phyloP scores from a whole-genome alignment of 2,113 vertebrate genomes.

The Alligator sinensis region DNA sequence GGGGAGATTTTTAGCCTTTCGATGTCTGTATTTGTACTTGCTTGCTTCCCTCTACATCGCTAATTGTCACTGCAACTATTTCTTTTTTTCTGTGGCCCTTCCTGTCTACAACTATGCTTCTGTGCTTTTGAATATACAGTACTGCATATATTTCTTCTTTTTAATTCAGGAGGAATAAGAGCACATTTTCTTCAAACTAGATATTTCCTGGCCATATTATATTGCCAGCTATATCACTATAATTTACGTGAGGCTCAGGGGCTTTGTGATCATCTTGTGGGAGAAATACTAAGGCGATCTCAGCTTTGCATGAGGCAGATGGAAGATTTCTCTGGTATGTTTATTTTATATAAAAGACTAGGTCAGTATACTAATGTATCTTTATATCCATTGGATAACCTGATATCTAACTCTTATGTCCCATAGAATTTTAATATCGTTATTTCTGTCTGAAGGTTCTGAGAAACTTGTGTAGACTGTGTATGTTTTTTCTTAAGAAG shows the following conservation, averaged over 20 bases:
- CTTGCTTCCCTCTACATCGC: not conserved
- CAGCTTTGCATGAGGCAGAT: constrained; percentile 53
- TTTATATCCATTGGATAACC: not conserved
- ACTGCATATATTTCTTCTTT: not conserved
- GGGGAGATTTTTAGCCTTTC: not conserved
- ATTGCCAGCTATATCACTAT: constrained; percentile 89
- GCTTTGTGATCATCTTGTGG: constrained; percentile 90
- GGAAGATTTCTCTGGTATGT: constrained; percentile 74
- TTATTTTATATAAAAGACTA: not conserved
- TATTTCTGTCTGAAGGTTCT: not conserved
- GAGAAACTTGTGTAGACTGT: not conserved
- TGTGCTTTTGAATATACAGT: not conserved
- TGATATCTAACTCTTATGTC: not conserved
- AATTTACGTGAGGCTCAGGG: constrained; percentile 90
- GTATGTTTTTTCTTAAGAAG: not conserved
- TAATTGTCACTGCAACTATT: not conserved
- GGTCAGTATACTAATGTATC: not conserved
- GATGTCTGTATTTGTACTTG: not conserved
- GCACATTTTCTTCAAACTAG: constrained; percentile 85
- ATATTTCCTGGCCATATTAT: constrained; percentile 91
- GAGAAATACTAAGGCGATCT: constrained; percentile 78
- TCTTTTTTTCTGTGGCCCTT: not conserved
- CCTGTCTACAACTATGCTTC: not conserved
- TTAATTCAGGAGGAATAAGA: constrained; percentile 80
- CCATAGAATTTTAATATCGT: accelerated